Percentiles rank a stretch among this genome's conserved stretches.
These are phyloP conservation scores for Schlechtendalia chinensis DNA, from an alignment of 1,140 invertebrate genomes.

Conservation along the genomic window DNA sequence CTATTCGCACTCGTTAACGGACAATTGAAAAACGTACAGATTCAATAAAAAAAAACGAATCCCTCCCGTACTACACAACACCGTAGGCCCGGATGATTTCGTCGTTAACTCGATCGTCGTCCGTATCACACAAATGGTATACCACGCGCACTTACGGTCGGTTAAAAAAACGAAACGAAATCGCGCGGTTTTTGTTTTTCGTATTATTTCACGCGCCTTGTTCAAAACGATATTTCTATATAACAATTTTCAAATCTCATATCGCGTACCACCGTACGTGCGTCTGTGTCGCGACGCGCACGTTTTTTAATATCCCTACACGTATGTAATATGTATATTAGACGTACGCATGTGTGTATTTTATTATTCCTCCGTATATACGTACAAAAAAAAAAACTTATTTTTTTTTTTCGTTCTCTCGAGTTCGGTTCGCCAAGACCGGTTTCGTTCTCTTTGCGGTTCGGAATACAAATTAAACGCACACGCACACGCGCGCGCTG, in stretches of 20 bases:
- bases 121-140: no score
- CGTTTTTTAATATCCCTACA: conserved; percentile 18
- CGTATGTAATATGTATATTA: conserved; percentile 8
- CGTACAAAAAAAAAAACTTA: no score
- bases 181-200: no score
- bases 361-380: background rate
- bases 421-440: conserved; percentile 28
- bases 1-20: no score
- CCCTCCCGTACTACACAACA: no score
- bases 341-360: background rate
- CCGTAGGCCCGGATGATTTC: no score
- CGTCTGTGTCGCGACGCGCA: background rate
- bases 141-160: background rate
- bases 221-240: background rate
- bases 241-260: conserved; percentile 26
- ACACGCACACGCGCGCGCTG: background rate
- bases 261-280: background rate
- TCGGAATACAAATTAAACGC: conserved; percentile 38
- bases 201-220: no score
- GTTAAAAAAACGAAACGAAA: no score
- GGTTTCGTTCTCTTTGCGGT: conserved; percentile 19
- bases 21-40: no score
- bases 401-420: background rate
- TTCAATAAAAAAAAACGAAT: no score
- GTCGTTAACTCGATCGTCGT: no score